A percentile compares a stretch with the other conserved stretches of the same genome.
Evolutionary conservation across 2,797 vertebrate species (phyloP).

Genomic region (Lepidocolaptes lacrymiger): DNA sequence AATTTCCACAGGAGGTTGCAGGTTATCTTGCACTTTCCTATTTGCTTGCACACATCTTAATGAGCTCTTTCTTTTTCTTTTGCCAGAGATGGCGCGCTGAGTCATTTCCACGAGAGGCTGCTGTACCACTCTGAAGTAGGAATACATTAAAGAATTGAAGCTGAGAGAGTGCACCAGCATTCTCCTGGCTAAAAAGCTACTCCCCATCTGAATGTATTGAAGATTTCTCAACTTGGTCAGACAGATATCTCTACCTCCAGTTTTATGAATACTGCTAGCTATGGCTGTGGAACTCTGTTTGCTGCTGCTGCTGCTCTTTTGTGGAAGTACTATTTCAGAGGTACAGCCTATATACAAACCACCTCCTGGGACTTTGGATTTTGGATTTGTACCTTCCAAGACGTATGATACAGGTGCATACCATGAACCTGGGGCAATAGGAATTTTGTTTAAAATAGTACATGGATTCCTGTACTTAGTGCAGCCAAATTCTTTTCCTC

Average conservation of each 20-base stretch:
- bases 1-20: background rate
- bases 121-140: constrained; percentile 2
- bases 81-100: constrained; percentile 64
- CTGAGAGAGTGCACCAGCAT: constrained; percentile 4
- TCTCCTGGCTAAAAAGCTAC: background rate
- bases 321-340: constrained; percentile 75
- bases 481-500: constrained; percentile 90
- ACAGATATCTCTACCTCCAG: constrained; percentile 52
- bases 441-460: constrained; percentile 88
- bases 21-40: background rate
- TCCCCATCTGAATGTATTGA: background rate
- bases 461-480: constrained; percentile 86
- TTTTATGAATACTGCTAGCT: constrained; percentile 62
- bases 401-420: constrained; percentile 88
- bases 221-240: background rate
- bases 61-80: constrained; percentile 46
- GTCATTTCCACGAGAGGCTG: constrained; percentile 23
- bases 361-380: constrained; percentile 81
- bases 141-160: background rate
- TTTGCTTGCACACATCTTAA: constrained; percentile 37
- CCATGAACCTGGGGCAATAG: constrained; percentile 77
- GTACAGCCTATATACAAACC: constrained; percentile 70
- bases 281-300: constrained; percentile 77
- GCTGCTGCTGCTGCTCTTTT: constrained; percentile 76
- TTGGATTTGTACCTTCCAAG: constrained; percentile 86